phyloP scores from a whole-genome alignment of 2,797 vertebrate species.

The Melanotaenia parkinsoni region DNA sequence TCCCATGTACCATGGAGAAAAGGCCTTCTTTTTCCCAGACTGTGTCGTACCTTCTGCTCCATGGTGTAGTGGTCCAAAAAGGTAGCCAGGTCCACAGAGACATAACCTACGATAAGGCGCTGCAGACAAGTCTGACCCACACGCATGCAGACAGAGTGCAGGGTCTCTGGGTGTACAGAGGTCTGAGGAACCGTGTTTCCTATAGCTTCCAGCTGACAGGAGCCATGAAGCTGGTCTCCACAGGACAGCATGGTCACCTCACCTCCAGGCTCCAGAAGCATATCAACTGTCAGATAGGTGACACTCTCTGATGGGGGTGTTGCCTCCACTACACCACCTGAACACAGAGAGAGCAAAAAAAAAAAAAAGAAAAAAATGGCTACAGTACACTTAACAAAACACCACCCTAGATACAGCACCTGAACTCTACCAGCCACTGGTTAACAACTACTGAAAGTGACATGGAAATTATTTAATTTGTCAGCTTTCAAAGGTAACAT shows the following conservation, averaged over 20 bases:
- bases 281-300: constrained; percentile 88
- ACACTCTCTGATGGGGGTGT: constrained; percentile 83
- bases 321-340: constrained; percentile 92
- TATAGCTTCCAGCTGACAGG: constrained; percentile 78
- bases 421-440: constrained; percentile 22
- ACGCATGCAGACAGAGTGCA: constrained; percentile 80
- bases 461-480: constrained; percentile 42
- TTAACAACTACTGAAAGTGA: constrained; percentile 39
- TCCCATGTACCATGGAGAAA: not conserved
- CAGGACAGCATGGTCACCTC: constrained; percentile 84
- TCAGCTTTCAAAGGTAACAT: constrained; percentile 44
- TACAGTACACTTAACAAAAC: constrained; percentile 4
- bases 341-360: constrained; percentile 23
- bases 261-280: constrained; percentile 89
- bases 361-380: not conserved
- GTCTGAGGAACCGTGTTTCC: constrained; percentile 87
- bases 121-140: constrained; percentile 85
- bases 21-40: not conserved
- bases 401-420: constrained; percentile 5
- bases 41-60: constrained; percentile 87
- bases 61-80: constrained; percentile 80
- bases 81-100: constrained; percentile 89
- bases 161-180: constrained; percentile 82
- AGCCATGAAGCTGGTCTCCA: constrained; percentile 88
- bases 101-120: constrained; percentile 83